Percentiles rank a stretch among this genome's conserved stretches.
Conservation (phyloP, 1,140 invertebrate genomes). For the Phthorimaea operculella region DNA sequence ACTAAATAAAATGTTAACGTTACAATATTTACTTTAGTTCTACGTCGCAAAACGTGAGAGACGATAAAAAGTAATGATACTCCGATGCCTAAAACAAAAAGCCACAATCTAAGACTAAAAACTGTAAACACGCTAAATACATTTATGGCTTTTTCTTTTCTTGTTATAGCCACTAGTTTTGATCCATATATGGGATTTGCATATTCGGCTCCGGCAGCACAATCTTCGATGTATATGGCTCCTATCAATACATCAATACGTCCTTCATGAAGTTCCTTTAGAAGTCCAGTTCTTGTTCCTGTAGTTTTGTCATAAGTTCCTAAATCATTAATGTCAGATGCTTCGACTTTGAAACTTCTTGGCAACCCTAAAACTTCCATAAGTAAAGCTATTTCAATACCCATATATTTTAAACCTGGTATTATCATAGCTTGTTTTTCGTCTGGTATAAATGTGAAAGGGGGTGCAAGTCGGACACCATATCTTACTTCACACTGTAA, state of each 20-base stretch:
- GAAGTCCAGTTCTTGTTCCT: neutral
- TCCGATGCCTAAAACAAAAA: neutral
- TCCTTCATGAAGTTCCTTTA: neutral
- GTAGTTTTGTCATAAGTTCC: neutral
- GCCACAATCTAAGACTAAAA: neutral
- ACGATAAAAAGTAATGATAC: neutral
- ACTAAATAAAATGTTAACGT: neutral
- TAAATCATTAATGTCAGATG: neutral
- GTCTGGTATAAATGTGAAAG: neutral
- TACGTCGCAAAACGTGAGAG: neutral
- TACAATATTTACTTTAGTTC: neutral
- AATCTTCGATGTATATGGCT: neutral
- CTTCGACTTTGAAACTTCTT: neutral
- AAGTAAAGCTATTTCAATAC: neutral
- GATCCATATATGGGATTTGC: neutral
- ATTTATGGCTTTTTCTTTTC: neutral
- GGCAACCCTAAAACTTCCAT: neutral
- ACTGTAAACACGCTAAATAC: neutral
- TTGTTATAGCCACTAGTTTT: neutral
- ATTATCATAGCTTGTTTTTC: neutral
- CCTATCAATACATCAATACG: neutral
- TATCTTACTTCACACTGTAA: neutral
- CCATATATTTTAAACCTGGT: neutral
- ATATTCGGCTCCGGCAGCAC: neutral
- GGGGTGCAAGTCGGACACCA: neutral